Evolutionary conservation across 2,888 invertebrate species (phyloP), one percentile per base, ranked within the genome.

Genomic region (Andrena marginata): DNA sequence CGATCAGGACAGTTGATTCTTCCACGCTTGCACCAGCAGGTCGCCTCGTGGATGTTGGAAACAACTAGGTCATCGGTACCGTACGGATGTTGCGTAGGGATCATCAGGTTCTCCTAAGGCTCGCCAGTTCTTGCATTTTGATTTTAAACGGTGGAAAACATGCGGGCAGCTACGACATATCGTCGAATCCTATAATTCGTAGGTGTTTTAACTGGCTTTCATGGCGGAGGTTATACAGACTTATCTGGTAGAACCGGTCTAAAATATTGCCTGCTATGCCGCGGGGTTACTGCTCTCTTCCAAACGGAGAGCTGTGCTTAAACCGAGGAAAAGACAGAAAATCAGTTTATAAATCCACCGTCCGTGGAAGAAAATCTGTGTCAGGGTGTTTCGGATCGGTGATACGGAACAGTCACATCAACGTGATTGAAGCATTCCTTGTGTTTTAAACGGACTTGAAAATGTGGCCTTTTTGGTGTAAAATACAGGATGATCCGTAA

Each of bases 171-270:
- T 59, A 54, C 42, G 29, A 26, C 31, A 59, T 69, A 78, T 64
- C 68, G 80, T 73, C 73, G 33, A 73, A 68, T 48, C 65, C 10
- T 78, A 48, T 79, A 76, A 86, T 84, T 86, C 70, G 79, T 86
- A 71, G 73, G 78, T 82, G 77, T 77, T 64, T 80, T 65, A 76
- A 63, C 60, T 33, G 35, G 51, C 56, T 69, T 73, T 84, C 68
- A 48, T 42, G 72, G 42, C 67, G 31, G 42, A 60, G 54, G 65
- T 42, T 82, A 77, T 76, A 84, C 85, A 60, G 74, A 80, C 77
- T 87, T 90, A 89, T 87, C 89, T 90, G 80, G 91, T 89, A 87
- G 84, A 92, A 92, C 92, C 92, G 91, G 91, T 91, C 91, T 84
- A 79, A 82, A 56, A 65, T 82, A 75, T 84, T 85, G 83, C 87